phyloP scores from a whole-genome alignment of 1,140 invertebrate species.

The Cydia splendana region DNA sequence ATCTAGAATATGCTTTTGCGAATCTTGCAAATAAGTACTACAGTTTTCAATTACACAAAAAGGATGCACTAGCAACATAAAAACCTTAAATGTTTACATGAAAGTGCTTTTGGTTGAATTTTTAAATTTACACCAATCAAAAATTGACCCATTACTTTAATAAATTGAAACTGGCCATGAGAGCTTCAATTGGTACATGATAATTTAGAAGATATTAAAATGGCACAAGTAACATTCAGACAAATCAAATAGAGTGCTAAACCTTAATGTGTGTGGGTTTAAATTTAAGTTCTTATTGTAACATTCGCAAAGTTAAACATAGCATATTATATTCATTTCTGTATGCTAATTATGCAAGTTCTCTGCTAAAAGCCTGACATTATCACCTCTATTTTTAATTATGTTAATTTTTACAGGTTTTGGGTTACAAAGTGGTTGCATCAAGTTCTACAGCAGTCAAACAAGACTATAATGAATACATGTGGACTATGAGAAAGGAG shows the following conservation, averaged over 20 bases:
- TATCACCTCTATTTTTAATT: not conserved
- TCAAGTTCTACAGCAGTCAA: slow-evolving; percentile 91
- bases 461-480: slow-evolving; percentile 93
- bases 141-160: not conserved
- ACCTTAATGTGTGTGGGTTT: no score
- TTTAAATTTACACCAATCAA: not conserved
- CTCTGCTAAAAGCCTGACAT: not conserved
- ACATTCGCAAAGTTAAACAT: no score
- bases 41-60: no score
- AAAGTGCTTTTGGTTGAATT: not conserved
- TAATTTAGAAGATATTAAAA: not conserved
- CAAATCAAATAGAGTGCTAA: no score
- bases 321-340: no score
- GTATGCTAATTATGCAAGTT: not conserved
- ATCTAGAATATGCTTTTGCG: no score
- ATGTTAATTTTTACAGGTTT: slow-evolving; percentile 78
- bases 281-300: no score
- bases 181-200: not conserved
- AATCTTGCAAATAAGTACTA: no score
- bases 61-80: no score
- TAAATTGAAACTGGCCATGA: not conserved
- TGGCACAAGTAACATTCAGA: not conserved
- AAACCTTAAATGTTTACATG: not conserved
- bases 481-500: slow-evolving; percentile 95
- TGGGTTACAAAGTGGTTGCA: slow-evolving; percentile 92